These are phyloP conservation scores for Drosophila ustulata DNA, from an alignment of 2,888 invertebrate species.

Conservation along the genomic window DNA sequence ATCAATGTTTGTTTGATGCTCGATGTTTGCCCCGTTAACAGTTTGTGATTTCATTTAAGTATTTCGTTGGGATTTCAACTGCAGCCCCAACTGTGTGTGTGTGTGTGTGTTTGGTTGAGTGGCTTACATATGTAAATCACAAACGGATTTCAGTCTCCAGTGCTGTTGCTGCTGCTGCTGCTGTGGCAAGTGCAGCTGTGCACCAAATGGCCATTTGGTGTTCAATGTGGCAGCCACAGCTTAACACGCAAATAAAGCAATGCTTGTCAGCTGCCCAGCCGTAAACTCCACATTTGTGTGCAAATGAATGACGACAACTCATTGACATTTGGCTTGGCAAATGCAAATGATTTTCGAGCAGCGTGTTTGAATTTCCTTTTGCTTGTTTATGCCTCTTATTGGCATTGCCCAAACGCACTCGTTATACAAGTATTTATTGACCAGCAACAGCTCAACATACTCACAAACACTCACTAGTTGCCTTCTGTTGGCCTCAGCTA, in stretches of 20 bases:
- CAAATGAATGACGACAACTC: constrained; percentile 24
- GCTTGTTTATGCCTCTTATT: constrained; percentile 14
- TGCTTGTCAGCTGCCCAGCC: constrained; percentile 6
- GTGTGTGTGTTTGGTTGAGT: constrained; percentile 20
- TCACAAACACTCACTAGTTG: not conserved
- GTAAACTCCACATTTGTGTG: constrained; percentile 9
- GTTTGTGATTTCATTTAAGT: constrained; percentile 65
- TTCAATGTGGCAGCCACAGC: constrained; percentile 65
- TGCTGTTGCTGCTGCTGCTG: not conserved
- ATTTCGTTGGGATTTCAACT: constrained; percentile 54
- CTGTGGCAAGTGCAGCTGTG: constrained; percentile 22
- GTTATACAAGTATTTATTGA: constrained; percentile 21
- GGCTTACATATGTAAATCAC: constrained; percentile 62
- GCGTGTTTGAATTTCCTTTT: constrained; percentile 19
- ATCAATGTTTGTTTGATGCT: constrained; percentile 57
- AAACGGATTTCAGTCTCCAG: constrained; percentile 38
- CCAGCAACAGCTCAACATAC: not conserved
- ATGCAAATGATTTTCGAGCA: constrained; percentile 38
- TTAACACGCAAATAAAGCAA: constrained; percentile 59
- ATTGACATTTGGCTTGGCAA: constrained; percentile 29
- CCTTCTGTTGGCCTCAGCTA: not conserved
- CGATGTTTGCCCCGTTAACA: constrained; percentile 58
- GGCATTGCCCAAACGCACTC: not conserved
- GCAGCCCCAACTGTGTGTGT: constrained; percentile 9
- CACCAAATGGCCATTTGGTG: constrained; percentile 75